Conservation (phyloP, 2,888 invertebrate genomes). For the Rhaphigaster nebulosa region DNA sequence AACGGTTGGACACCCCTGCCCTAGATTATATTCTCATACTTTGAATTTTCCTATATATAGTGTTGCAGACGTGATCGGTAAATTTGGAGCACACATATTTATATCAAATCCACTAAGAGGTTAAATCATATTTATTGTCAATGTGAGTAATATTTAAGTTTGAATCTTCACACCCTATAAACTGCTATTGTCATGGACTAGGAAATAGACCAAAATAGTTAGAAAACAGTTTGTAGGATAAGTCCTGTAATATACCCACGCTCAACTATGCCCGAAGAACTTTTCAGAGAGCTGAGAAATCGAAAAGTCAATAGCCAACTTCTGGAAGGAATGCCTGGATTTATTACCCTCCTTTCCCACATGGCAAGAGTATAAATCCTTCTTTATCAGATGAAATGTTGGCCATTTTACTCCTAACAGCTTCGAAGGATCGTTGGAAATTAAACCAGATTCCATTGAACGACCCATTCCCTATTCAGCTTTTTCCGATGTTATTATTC, state of each 20-base stretch:
- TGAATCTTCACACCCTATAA: neutral
- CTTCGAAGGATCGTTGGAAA: neutral
- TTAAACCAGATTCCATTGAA: conserved; percentile 15
- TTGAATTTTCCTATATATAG: too few species aligned
- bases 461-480: neutral
- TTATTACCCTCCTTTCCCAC: neutral
- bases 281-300: neutral
- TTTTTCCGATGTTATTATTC: neutral
- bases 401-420: conserved; percentile 22
- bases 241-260: neutral
- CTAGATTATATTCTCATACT: too few species aligned
- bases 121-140: too few species aligned
- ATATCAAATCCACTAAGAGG: too few species aligned
- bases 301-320: conserved; percentile 17
- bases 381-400: conserved; percentile 11
- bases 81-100: too few species aligned
- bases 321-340: neutral
- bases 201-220: neutral
- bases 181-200: neutral
- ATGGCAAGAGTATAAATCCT: conserved; percentile 22
- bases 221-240: neutral
- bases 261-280: neutral
- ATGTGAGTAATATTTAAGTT: too few species aligned
- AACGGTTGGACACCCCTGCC: too few species aligned
- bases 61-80: too few species aligned